phyloP scores from a whole-genome alignment of 2,113 vertebrate species.

The Lamprologus sp. region DNA sequence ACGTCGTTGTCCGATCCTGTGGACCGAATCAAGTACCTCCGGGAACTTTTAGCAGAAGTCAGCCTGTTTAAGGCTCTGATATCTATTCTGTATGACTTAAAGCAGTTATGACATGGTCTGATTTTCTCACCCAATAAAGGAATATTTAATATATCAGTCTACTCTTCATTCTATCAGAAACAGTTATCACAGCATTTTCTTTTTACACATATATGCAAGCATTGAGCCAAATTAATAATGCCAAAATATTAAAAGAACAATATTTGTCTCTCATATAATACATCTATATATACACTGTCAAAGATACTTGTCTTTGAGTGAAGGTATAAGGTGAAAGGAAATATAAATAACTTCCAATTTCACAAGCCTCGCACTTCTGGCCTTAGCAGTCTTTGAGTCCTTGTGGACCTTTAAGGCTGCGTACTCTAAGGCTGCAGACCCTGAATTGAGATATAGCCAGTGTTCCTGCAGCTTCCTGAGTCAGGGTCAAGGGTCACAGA shows the following conservation, averaged over 20 bases:
- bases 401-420: background rate
- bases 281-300: background rate
- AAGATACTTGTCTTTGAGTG: background rate
- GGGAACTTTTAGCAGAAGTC: background rate
- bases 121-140: background rate
- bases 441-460: background rate
- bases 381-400: background rate
- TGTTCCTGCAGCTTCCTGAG: background rate
- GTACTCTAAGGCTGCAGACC: background rate
- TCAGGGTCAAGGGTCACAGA: background rate
- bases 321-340: background rate
- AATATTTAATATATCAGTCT: background rate
- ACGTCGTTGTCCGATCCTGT: background rate
- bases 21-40: background rate
- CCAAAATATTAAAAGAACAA: background rate
- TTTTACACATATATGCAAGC: background rate
- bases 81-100: background rate
- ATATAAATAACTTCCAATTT: background rate
- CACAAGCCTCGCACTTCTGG: background rate
- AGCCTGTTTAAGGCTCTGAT: background rate
- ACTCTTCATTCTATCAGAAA: fast-evolving
- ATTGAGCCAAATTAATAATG: background rate
- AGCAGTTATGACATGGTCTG: background rate
- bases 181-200: background rate
- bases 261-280: background rate